phyloP scores from a whole-genome alignment of 1,140 invertebrate species.

The Neotoxoptera formosana region DNA sequence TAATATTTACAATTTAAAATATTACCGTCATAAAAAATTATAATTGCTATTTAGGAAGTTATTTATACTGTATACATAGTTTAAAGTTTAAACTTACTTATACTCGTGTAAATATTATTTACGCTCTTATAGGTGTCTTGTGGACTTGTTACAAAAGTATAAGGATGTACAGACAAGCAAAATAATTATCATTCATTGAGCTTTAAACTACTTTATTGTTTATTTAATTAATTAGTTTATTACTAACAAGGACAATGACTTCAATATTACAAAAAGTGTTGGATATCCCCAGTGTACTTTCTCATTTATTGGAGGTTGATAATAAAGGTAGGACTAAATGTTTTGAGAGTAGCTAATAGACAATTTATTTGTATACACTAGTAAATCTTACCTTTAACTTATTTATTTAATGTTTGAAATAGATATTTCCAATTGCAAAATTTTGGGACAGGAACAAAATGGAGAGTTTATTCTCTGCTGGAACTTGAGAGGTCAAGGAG shows the following conservation, averaged over 20 bases:
- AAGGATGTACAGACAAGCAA: background rate
- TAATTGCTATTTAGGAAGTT: too few relatives aligned
- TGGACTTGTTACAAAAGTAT: background rate
- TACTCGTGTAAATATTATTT: background rate
- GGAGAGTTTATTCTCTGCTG: conserved; percentile 42
- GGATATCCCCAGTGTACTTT: conserved; percentile 17
- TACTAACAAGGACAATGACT: background rate
- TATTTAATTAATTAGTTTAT: background rate
- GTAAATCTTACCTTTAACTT: background rate
- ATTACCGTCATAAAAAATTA: too few relatives aligned
- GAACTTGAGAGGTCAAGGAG: background rate
- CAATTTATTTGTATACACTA: background rate
- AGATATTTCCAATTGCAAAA: conserved; percentile 47
- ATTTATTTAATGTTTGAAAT: background rate
- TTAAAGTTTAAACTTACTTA: too few relatives aligned
- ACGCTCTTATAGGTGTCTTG: background rate
- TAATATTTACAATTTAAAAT: too few relatives aligned
- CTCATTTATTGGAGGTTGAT: conserved; percentile 14
- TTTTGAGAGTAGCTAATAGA: background rate
- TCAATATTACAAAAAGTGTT: conserved; percentile 48
- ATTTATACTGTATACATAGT: background rate
- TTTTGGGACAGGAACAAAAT: conserved; percentile 50
- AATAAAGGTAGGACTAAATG: conserved; percentile 1
- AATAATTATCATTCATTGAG: background rate
- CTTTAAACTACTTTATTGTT: background rate